A percentile compares a stretch with the other conserved stretches of the same genome.
These are phyloP conservation scores for Sebastes trivittatus DNA, from an alignment of 2,797 vertebrate species.

Conservation along the genomic window DNA sequence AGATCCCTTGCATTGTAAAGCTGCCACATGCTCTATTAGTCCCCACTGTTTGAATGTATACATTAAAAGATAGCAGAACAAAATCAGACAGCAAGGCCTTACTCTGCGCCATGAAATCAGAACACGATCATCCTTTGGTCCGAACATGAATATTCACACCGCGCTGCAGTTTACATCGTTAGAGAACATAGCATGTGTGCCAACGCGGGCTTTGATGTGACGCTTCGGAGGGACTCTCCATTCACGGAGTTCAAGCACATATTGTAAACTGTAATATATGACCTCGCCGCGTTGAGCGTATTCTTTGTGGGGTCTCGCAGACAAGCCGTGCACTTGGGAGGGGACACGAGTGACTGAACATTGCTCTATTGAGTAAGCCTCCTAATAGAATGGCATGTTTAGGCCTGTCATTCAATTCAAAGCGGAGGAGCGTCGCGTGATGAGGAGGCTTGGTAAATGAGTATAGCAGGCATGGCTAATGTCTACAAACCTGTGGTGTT, in stretches of 20 bases:
- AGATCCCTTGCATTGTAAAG: slow-evolving; percentile 76
- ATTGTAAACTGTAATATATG: slow-evolving; percentile 76
- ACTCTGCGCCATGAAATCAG: slow-evolving; percentile 73
- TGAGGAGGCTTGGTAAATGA: slow-evolving; percentile 66
- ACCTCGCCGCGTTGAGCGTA: slow-evolving; percentile 62
- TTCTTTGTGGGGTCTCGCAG: slow-evolving; percentile 69
- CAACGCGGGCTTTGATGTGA: slow-evolving; percentile 58
- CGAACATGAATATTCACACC: slow-evolving; percentile 65
- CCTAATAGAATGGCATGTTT: slow-evolving; percentile 74
- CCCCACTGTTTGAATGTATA: slow-evolving; percentile 76
- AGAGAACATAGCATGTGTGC: slow-evolving; percentile 48
- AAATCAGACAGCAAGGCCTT: slow-evolving; percentile 56
- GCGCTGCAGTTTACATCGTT: slow-evolving; percentile 58
- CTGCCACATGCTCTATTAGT: slow-evolving; percentile 80
- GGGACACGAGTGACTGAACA: slow-evolving; percentile 75
- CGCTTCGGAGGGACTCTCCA: slow-evolving; percentile 54
- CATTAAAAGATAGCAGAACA: slow-evolving; percentile 69
- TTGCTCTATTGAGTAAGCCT: slow-evolving; percentile 72
- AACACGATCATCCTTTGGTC: slow-evolving; percentile 62
- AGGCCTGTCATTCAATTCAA: slow-evolving; percentile 78
- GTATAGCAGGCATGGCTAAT: slow-evolving; percentile 70
- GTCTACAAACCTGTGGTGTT: slow-evolving; percentile 73
- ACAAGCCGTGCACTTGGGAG: slow-evolving; percentile 64
- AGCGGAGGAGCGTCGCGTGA: slow-evolving; percentile 54
- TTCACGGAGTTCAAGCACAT: slow-evolving; percentile 62